Base-by-base conservation (phyloP, 2,113 vertebrate species). In the Chloropsis hardwickii region DNA sequence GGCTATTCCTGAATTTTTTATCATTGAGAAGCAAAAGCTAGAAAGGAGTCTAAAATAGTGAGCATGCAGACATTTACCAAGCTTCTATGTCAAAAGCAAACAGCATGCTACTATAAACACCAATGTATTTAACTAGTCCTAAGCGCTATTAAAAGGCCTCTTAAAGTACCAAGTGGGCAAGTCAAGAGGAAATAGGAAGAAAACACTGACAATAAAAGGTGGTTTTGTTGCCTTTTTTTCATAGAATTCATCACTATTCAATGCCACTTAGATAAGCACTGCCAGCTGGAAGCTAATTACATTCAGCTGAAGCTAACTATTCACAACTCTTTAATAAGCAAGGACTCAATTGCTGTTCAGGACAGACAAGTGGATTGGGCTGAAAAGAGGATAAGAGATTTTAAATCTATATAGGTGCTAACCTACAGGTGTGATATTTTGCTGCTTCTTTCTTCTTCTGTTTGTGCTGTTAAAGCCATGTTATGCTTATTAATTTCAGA, bases 241-340 rank as follows among this genome's bases (percentile, higher is more conserved):
- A 28, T 22, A 24, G 24, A 88, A 76, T 79, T 92, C 14, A 45
- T 40, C 25, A 42, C 53, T 87, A 70, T 82, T 95, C 78, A 82
- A 2, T 71, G 16, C 23, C 67, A 80, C 37, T 69, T 61, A 70
- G 73, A 58, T 42, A 92, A 93, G 28, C 21, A 67, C 18, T 92
- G 33, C 76, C 92, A 95, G 86, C 91, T 95, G 86, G 91, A 84
- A 78, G 57, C 66, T 87, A 95, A 94, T 94, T 92, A 58, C 33
- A 29, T 91, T 94, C 91, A 94, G 77, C 78, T 96, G 83, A 87
- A 86, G 23, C 25, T 91, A 76, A 87, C 91, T 96, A 82, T 83
- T 92, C 27, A 72, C 85, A 92, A 33, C 19, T 37, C n/a, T 27
- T 82, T 76, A 92, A 76, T 64, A 76, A 45, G 37, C 29, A 9